phyloP scores from a whole-genome alignment of 64 coral and sea anemone genomes.

The Stylophora pistillata region DNA sequence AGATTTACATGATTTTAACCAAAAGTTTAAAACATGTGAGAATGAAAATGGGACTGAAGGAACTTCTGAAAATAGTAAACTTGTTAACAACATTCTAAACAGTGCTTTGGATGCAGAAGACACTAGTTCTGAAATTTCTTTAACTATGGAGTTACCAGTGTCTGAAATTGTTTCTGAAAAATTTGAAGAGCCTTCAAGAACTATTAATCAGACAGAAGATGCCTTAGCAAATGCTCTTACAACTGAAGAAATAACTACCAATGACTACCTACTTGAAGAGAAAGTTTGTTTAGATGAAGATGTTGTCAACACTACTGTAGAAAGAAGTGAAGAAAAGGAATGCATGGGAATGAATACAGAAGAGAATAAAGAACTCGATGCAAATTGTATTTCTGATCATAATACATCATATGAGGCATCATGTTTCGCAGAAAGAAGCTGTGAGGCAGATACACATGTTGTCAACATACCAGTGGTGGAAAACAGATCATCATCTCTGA shows the following conservation, averaged over 20 bases:
- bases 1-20: not conserved
- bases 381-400: not conserved
- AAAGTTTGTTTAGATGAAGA: not conserved
- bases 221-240: not conserved
- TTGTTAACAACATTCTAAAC: not conserved
- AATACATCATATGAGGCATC: not conserved
- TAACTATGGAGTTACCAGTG: conserved; percentile 43
- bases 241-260: not conserved
- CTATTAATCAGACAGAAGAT: not conserved
- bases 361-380: not conserved
- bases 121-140: not conserved
- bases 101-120: conserved; percentile 9
- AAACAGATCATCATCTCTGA: not conserved
- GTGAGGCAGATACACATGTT: not conserved
- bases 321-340: not conserved
- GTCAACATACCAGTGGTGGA: not conserved
- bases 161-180: conserved; percentile 6
- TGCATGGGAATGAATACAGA: not conserved
- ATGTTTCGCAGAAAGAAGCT: not conserved
- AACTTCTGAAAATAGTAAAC: not conserved
- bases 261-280: not conserved
- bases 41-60: not conserved
- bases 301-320: not conserved
- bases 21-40: not conserved
- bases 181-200: not conserved